Evolutionary conservation across 1,140 invertebrate genomes (phyloP).

Genomic region (Papilio xuthus): DNA sequence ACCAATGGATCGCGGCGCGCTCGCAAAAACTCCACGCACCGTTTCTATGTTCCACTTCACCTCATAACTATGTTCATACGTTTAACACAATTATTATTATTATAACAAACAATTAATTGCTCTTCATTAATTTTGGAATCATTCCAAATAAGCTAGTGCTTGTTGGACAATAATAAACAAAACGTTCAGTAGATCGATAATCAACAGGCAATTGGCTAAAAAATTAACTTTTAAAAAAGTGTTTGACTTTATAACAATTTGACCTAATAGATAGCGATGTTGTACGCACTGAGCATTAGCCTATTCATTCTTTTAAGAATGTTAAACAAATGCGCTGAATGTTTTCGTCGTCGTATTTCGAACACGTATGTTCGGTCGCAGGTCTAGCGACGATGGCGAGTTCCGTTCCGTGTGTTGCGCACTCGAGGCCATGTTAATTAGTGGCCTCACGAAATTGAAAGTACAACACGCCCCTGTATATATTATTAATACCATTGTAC

Average conservation of each 20-base stretch:
- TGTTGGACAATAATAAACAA: no score
- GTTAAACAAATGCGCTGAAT: background rate
- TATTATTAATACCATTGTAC: constrained; percentile 46
- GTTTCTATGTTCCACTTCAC: constrained; percentile 27
- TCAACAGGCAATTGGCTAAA: no score
- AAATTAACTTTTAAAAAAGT: background rate
- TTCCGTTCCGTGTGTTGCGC: constrained; percentile 73
- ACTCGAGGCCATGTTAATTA: constrained; percentile 76
- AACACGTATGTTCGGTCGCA: background rate
- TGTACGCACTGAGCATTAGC: background rate
- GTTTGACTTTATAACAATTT: background rate
- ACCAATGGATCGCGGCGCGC: constrained; percentile 57
- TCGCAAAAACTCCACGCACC: constrained; percentile 48
- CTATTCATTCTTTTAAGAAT: background rate
- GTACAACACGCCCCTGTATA: constrained; percentile 66
- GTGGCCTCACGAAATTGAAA: constrained; percentile 77
- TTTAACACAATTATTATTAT: background rate
- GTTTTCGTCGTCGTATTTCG: constrained; percentile 13
- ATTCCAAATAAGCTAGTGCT: no score
- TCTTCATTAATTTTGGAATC: no score
- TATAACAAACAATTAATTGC: background rate
- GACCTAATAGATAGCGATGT: background rate
- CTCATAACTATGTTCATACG: background rate
- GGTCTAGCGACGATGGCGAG: constrained; percentile 44
- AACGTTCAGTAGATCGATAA: background rate